Evolutionary conservation across 2,113 vertebrate genomes (phyloP).

Genomic region (Tetrax tetrax): DNA sequence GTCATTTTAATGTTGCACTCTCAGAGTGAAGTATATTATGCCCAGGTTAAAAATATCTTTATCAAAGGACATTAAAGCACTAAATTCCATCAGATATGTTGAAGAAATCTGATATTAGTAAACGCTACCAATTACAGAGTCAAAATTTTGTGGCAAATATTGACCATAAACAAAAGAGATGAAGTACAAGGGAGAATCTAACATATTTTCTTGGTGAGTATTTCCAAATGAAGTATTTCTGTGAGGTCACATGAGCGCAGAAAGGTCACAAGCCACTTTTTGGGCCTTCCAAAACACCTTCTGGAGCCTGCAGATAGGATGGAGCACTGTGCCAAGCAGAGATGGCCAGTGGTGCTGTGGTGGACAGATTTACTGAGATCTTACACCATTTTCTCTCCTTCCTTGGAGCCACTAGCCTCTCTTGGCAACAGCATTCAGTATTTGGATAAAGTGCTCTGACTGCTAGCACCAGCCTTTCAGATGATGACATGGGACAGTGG

Average conservation of each 20-base stretch:
- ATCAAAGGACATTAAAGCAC: not conserved
- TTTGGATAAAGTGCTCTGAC: not conserved
- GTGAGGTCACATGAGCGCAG: not conserved
- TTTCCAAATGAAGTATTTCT: not conserved
- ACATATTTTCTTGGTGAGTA: not conserved
- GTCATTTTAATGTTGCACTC: not conserved
- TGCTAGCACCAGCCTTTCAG: not conserved
- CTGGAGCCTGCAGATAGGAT: fast-evolving
- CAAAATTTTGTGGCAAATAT: not conserved
- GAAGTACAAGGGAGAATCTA: not conserved
- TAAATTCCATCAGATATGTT: fast-evolving
- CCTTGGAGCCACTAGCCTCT: not conserved
- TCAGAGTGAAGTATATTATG: not conserved
- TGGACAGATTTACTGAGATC: not conserved
- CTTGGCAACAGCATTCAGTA: not conserved
- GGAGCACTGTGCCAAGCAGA: not conserved
- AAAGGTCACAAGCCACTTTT: not conserved
- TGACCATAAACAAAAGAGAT: not conserved
- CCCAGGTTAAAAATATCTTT: not conserved
- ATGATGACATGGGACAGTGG: fast-evolving
- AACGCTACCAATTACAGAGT: not conserved
- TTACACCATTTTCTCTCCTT: not conserved
- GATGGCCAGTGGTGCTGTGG: fast-evolving
- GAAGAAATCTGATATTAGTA: not conserved
- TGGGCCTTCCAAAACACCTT: not conserved